Conservation (phyloP, 1,140 invertebrate genomes). For the Eueides isabella region DNA sequence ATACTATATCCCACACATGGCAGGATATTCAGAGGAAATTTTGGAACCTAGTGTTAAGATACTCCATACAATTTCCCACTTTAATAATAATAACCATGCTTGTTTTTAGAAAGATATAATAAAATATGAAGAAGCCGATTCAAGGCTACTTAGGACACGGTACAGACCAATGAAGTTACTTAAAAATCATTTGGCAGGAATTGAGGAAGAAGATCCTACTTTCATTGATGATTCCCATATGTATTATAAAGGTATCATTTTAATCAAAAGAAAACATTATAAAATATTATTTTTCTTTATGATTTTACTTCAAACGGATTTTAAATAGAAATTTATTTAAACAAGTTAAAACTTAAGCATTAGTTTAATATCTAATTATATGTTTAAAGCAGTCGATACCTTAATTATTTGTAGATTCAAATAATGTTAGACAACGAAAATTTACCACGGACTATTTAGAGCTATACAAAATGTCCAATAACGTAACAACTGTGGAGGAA, state of each 20-base stretch:
- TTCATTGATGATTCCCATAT: constrained; percentile 76
- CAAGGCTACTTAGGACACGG: constrained; percentile 65
- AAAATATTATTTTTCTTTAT: too few relatives aligned
- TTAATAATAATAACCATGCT: background rate
- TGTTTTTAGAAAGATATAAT: constrained; percentile 59
- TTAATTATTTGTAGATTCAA: constrained; percentile 55
- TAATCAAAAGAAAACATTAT: too few relatives aligned
- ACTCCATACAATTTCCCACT: too few relatives aligned
- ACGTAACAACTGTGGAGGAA: constrained; percentile 67
- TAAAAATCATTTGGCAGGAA: constrained; percentile 64
- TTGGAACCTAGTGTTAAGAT: too few relatives aligned
- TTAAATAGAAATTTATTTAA: too few relatives aligned
- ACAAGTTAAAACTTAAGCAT: too few relatives aligned
- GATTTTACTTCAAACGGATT: too few relatives aligned
- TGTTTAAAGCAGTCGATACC: too few relatives aligned
- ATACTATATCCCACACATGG: too few relatives aligned
- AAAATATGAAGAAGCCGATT: constrained; percentile 65
- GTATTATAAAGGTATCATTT: constrained; percentile 68
- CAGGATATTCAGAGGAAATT: too few relatives aligned
- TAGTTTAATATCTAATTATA: too few relatives aligned
- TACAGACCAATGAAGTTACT: constrained; percentile 74
- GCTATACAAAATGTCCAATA: constrained; percentile 63
- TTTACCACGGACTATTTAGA: constrained; percentile 69
- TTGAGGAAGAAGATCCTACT: constrained; percentile 66
- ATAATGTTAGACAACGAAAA: constrained; percentile 63